Conservation (phyloP, 2,888 invertebrate genomes). For the Notodonta dromedarius region DNA sequence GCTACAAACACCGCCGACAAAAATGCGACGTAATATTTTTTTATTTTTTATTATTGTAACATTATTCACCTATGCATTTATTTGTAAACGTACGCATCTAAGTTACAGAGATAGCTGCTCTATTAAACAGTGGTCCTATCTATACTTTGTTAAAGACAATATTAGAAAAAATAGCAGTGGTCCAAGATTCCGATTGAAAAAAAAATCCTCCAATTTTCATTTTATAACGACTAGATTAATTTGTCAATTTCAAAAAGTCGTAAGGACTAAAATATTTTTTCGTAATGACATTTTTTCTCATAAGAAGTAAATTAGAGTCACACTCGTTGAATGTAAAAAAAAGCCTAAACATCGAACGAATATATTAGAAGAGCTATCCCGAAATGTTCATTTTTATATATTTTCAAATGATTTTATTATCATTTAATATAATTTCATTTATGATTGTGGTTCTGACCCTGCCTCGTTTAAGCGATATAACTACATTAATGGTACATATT, state of each 20-base stretch:
- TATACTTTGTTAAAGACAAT: slow-evolving; percentile 48
- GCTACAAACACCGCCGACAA: slow-evolving; percentile 61
- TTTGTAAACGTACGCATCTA: slow-evolving; percentile 57
- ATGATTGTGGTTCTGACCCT: slow-evolving; percentile 80
- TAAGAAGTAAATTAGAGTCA: neutral
- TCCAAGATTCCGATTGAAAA: slow-evolving; percentile 60
- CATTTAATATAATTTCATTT: slow-evolving; percentile 57
- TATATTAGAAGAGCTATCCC: slow-evolving; percentile 65
- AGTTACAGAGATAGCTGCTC: slow-evolving; percentile 76
- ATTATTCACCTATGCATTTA: slow-evolving; percentile 46
- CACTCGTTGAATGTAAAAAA: slow-evolving; percentile 8
- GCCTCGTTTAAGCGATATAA: slow-evolving; percentile 81
- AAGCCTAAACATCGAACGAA: neutral
- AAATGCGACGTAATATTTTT: slow-evolving; percentile 54
- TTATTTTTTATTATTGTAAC: slow-evolving; percentile 30
- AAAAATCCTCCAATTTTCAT: too few species aligned
- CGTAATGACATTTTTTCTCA: neutral
- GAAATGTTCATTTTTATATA: slow-evolving; percentile 39
- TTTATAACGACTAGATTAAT: slow-evolving; percentile 14
- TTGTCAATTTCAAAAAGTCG: slow-evolving; percentile 31
- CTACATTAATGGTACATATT: slow-evolving; percentile 71
- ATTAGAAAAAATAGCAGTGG: slow-evolving; percentile 74
- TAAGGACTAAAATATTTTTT: slow-evolving; percentile 8
- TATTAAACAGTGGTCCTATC: slow-evolving; percentile 71
- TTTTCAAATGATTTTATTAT: slow-evolving; percentile 54